A percentile compares a stretch with the other conserved stretches of the same genome.
Conservation (phyloP, 2,113 vertebrate species). For the Peucedramus taeniatus region DNA sequence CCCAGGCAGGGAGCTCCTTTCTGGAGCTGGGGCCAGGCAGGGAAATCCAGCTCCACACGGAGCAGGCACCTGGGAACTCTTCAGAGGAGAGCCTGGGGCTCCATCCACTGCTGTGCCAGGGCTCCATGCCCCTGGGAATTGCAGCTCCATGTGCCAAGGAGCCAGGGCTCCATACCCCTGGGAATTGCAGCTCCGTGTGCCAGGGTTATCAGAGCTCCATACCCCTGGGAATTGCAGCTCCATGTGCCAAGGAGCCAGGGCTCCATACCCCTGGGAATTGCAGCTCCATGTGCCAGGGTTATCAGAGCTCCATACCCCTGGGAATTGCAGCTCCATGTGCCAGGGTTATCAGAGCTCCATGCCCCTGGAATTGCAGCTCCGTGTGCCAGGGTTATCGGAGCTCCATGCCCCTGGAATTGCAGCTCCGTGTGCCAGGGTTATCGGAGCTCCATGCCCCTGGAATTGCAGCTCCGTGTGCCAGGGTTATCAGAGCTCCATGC, state of each 20-base stretch:
- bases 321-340: background rate
- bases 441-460: background rate
- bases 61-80: background rate
- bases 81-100: background rate
- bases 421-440: rapidly evolving
- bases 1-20: background rate
- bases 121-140: background rate
- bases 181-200: background rate
- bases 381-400: rapidly evolving
- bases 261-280: background rate
- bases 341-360: background rate
- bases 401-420: background rate
- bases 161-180: rapidly evolving
- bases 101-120: background rate
- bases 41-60: rapidly evolving
- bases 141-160: background rate
- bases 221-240: background rate
- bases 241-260: rapidly evolving
- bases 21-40: background rate
- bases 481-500: background rate
- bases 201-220: background rate
- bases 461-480: rapidly evolving
- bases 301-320: background rate
- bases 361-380: too few species aligned
- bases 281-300: rapidly evolving